A percentile compares a stretch with the other conserved stretches of the same genome.
Conservation (phyloP, 2,113 vertebrate genomes). For the Zosterops japonicus region DNA sequence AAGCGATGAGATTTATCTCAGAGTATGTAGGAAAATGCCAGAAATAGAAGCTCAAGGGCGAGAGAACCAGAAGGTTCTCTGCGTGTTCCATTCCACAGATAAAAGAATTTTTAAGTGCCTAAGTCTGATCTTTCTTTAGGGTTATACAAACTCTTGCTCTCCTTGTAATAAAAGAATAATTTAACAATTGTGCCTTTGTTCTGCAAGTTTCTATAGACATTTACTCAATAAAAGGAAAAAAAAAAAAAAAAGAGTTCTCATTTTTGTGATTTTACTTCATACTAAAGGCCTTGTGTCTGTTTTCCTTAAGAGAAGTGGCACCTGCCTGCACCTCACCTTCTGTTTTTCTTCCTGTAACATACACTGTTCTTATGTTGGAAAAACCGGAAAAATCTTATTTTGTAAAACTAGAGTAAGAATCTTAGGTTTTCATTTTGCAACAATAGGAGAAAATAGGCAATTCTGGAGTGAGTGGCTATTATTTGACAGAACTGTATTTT, state of each 20-base stretch:
- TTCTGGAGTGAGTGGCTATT: background rate
- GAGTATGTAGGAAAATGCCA: background rate
- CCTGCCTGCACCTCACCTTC: background rate
- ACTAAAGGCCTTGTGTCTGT: background rate
- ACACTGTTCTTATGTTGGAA: background rate
- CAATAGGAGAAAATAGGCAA: fast-evolving
- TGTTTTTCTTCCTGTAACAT: background rate
- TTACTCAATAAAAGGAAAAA: background rate
- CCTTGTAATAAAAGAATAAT: background rate
- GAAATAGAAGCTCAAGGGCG: background rate
- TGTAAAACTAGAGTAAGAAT: background rate
- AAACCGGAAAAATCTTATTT: background rate
- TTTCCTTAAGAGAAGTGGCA: background rate
- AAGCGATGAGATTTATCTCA: background rate
- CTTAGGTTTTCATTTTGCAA: background rate
- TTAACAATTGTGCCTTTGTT: background rate
- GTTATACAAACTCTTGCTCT: background rate
- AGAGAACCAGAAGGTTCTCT: background rate
- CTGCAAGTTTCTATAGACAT: background rate
- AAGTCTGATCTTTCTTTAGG: background rate
- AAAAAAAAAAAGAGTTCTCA: background rate
- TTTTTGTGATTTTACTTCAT: background rate
- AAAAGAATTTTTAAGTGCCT: background rate
- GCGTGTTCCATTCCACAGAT: background rate
- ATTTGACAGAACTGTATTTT: background rate